Evolutionary conservation across 2,113 vertebrate species (phyloP).

Genomic region (Podarcis raffonei): DNA sequence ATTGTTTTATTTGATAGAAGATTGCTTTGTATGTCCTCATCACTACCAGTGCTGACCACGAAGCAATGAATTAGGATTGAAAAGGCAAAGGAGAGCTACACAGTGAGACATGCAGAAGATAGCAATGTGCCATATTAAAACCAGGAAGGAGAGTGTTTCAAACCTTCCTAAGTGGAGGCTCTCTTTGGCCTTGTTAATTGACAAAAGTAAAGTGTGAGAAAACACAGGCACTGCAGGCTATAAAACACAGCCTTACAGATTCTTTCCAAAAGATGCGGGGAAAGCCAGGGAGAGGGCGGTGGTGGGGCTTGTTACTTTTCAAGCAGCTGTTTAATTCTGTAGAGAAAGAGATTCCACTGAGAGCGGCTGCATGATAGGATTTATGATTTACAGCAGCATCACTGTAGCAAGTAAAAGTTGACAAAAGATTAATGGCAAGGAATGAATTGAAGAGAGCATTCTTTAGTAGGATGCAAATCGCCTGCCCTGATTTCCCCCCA

Average conservation of each 20-base stretch:
- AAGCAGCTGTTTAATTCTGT: slow-evolving; percentile 53
- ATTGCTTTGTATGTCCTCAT: slow-evolving; percentile 33
- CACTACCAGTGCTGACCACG: slow-evolving; percentile 25
- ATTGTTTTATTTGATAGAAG: slow-evolving; percentile 39
- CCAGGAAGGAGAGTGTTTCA: slow-evolving; percentile 57
- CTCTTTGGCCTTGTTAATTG: slow-evolving; percentile 64
- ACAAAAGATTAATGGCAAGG: slow-evolving; percentile 53
- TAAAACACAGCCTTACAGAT: slow-evolving; percentile 50
- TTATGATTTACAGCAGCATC: slow-evolving; percentile 61
- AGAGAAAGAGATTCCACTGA: slow-evolving; percentile 37
- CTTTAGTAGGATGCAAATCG: slow-evolving; percentile 29
- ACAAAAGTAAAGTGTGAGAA: slow-evolving; percentile 66
- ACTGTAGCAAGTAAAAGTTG: slow-evolving; percentile 31
- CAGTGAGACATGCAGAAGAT: slow-evolving; percentile 55
- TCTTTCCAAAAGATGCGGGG: slow-evolving; percentile 29
- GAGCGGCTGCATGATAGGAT: slow-evolving; percentile 43
- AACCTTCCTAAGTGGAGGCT: slow-evolving; percentile 55
- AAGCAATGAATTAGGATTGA: slow-evolving; percentile 52
- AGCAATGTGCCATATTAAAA: slow-evolving; percentile 45
- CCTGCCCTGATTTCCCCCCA: neutral
- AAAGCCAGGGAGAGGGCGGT: slow-evolving; percentile 6
- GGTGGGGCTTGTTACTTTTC: slow-evolving; percentile 47
- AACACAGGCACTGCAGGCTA: slow-evolving; percentile 50
- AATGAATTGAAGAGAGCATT: slow-evolving; percentile 52
- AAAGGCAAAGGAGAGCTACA: slow-evolving; percentile 55